Percentiles rank a stretch among this genome's conserved stretches.
These are phyloP conservation scores for Volucella bombylans DNA, from an alignment of 2,888 invertebrate species.

Conservation along the genomic window DNA sequence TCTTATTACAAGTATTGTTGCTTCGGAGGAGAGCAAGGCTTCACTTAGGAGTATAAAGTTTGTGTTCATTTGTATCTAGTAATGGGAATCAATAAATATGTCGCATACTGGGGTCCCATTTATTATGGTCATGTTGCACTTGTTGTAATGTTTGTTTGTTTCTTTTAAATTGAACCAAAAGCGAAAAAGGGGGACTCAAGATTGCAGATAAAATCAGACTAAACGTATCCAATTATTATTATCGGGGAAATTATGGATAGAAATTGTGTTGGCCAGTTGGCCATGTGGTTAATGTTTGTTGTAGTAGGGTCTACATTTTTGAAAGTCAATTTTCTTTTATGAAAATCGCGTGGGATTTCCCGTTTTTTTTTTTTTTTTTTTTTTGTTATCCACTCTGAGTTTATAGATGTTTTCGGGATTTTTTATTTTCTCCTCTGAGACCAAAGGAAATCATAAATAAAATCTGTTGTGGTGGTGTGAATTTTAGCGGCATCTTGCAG, in stretches of 20 bases:
- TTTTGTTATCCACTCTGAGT: too few species aligned
- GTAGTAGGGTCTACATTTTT: neutral
- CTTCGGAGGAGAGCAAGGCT: conserved; percentile 12
- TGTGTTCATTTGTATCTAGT: conserved; percentile 36
- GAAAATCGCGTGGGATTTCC: conserved; percentile 33
- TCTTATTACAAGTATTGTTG: neutral
- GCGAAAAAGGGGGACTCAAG: neutral
- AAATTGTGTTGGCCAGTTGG: conserved; percentile 4
- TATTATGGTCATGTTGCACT: conserved; percentile 20
- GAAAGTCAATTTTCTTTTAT: conserved; percentile 30
- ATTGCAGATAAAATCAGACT: conserved; percentile 7
- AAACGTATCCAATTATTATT: conserved; percentile 45
- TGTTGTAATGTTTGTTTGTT: conserved; percentile 14
- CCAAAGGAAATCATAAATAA: conserved; percentile 33
- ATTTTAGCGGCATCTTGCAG: neutral
- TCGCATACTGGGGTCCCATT: conserved; percentile 44
- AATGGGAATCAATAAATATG: conserved; percentile 59
- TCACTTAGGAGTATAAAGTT: neutral
- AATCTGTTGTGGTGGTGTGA: conserved; percentile 20
- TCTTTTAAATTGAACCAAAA: conserved; percentile 13
- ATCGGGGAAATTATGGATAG: conserved; percentile 55
- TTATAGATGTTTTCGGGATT: neutral
- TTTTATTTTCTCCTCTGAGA: neutral
- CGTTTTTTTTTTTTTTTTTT: neutral
- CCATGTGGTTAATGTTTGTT: conserved; percentile 41